Percentiles rank a stretch among this genome's conserved stretches.
Evolutionary conservation across 2,888 invertebrate species (phyloP).

Genomic region (Brachypalpus laphriformis): DNA sequence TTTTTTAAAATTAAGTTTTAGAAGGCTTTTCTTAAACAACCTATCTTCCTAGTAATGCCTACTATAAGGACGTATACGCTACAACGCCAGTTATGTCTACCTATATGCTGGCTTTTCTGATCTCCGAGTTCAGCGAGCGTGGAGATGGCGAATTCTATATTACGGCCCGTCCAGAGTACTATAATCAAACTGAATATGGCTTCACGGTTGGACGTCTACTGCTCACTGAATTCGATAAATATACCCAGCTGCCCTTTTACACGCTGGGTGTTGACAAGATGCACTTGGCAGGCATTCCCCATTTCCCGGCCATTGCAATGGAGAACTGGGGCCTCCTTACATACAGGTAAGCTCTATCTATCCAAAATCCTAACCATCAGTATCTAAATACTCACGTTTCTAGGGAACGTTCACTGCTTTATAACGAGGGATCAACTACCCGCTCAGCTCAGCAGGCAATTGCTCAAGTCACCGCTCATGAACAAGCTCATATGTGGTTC

Average conservation of each 20-base stretch:
- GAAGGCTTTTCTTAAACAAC: too few relatives aligned
- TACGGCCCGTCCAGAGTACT: conserved; percentile 88
- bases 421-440: conserved; percentile 85
- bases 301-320: conserved; percentile 94
- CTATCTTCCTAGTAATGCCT: conserved; percentile 69
- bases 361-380: too few relatives aligned
- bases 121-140: conserved; percentile 84
- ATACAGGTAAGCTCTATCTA: conserved; percentile 85
- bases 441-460: conserved; percentile 85
- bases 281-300: conserved; percentile 93
- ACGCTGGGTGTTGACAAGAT: conserved; percentile 86
- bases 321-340: conserved; percentile 96
- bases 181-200: conserved; percentile 87
- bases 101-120: conserved; percentile 91
- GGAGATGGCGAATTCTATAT: conserved; percentile 82
- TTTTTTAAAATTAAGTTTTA: too few relatives aligned
- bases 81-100: conserved; percentile 88
- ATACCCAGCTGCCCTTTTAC: conserved; percentile 85
- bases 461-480: conserved; percentile 84
- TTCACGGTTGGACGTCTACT: conserved; percentile 85
- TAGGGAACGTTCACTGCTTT: conserved; percentile 88
- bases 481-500: conserved; percentile 87
- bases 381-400: conserved; percentile 85
- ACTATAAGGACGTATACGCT: conserved; percentile 78
- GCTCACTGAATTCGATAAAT: conserved; percentile 84